Evolutionary conservation across 2,888 invertebrate species (phyloP).

Genomic region (Pegoplata infirma): DNA sequence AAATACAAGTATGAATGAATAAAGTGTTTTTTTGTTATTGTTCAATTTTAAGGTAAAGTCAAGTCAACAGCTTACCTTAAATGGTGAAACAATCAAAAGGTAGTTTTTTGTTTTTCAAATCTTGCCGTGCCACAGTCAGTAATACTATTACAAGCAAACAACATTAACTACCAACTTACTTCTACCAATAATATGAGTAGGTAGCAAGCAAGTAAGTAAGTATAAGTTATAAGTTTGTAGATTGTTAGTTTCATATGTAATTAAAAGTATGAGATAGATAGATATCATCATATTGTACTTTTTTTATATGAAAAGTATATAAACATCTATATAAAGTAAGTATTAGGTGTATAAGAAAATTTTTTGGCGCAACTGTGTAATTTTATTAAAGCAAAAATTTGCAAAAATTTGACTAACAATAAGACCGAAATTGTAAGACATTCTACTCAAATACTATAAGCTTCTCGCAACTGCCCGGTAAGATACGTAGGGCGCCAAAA

Average conservation of each 20-base stretch:
- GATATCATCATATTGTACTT: conserved; percentile 30
- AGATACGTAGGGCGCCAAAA: too few relatives aligned
- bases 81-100: conserved; percentile 56
- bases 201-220: conserved; percentile 13
- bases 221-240: conserved; percentile 29
- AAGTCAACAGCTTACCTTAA: conserved; percentile 49
- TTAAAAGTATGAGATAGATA: conserved; percentile 51
- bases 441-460: too few relatives aligned
- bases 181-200: conserved; percentile 54
- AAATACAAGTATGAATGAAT: conserved; percentile 41
- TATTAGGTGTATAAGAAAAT: neutral
- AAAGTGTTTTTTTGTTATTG: neutral
- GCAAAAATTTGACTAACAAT: too few relatives aligned
- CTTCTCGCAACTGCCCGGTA: too few relatives aligned
- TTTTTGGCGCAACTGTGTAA: too few relatives aligned
- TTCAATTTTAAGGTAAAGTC: conserved; percentile 53
- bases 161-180: conserved; percentile 39
- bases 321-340: neutral
- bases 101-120: conserved; percentile 17
- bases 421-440: too few relatives aligned
- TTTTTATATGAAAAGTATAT: neutral
- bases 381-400: too few relatives aligned
- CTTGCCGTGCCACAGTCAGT: conserved; percentile 19
- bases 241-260: conserved; percentile 39
- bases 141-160: conserved; percentile 24